A percentile compares a stretch with the other conserved stretches of the same genome.
Evolutionary conservation across 2,797 vertebrate species (phyloP).

Genomic region (Phylloscopus collybita): DNA sequence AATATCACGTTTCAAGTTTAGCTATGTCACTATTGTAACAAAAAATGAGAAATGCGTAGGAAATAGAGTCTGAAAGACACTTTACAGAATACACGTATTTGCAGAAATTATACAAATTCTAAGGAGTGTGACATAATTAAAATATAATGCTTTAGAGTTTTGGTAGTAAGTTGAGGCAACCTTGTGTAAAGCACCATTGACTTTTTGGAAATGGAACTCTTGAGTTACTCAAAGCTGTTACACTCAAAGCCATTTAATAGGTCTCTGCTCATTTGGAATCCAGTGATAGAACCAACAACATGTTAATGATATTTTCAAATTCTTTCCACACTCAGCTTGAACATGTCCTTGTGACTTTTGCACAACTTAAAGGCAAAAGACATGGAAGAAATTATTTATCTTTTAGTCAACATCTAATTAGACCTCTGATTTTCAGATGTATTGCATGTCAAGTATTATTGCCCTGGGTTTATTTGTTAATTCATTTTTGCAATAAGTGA

Average conservation of each 20-base stretch:
- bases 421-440: neutral
- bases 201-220: neutral
- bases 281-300: neutral
- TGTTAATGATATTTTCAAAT: neutral
- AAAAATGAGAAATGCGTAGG: neutral
- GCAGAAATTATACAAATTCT: neutral
- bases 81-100: neutral
- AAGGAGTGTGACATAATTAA: neutral
- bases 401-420: neutral
- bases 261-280: neutral
- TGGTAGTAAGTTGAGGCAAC: neutral
- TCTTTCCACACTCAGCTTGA: neutral
- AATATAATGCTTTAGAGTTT: neutral
- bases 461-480: neutral
- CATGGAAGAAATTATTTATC: neutral
- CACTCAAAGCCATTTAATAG: neutral
- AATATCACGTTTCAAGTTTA: neutral
- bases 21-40: neutral
- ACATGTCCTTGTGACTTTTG: neutral
- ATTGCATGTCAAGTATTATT: neutral
- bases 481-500: neutral
- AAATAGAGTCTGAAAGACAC: neutral
- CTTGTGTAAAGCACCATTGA: neutral
- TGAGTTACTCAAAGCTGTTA: neutral
- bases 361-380: neutral